phyloP scores from a whole-genome alignment of 2,888 invertebrate species.

The Drosophila antonietae region DNA sequence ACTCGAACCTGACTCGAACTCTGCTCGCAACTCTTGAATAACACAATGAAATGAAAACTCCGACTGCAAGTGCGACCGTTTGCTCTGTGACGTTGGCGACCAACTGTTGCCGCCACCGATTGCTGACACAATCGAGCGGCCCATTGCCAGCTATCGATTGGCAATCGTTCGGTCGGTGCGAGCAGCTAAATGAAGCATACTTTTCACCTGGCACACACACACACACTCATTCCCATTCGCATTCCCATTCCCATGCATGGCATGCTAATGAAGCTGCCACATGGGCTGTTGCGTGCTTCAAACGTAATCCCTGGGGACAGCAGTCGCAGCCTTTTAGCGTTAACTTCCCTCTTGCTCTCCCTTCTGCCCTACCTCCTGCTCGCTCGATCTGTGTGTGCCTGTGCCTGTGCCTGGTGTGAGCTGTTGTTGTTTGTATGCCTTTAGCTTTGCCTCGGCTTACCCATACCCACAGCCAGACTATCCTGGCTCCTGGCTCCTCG shows the following conservation, averaged over 20 bases:
- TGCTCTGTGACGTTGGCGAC: constrained; percentile 59
- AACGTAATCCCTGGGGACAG: constrained; percentile 63
- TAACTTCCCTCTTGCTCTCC: constrained; percentile 1
- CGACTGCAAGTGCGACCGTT: constrained; percentile 32
- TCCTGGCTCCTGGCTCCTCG: neutral
- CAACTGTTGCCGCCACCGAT: constrained; percentile 68
- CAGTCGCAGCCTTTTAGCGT: constrained; percentile 67
- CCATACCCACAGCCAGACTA: neutral
- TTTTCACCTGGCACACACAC: constrained; percentile 50
- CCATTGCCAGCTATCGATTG: constrained; percentile 43
- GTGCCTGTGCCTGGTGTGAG: constrained; percentile 7
- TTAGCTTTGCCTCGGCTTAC: neutral
- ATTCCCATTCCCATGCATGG: neutral
- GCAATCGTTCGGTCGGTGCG: constrained; percentile 24
- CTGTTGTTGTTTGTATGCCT: constrained; percentile 25
- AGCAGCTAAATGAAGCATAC: constrained; percentile 66
- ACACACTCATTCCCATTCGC: constrained; percentile 8
- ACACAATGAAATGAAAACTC: neutral
- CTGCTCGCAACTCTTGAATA: constrained; percentile 1
- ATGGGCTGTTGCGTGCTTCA: constrained; percentile 11
- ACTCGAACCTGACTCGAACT: neutral
- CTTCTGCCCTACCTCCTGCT: too few species aligned
- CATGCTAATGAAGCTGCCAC: constrained; percentile 67
- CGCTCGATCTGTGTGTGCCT: neutral
- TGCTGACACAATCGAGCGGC: constrained; percentile 28